Evolutionary conservation across 1,140 invertebrate species (phyloP).

Genomic region (Platyscapa corneri): DNA sequence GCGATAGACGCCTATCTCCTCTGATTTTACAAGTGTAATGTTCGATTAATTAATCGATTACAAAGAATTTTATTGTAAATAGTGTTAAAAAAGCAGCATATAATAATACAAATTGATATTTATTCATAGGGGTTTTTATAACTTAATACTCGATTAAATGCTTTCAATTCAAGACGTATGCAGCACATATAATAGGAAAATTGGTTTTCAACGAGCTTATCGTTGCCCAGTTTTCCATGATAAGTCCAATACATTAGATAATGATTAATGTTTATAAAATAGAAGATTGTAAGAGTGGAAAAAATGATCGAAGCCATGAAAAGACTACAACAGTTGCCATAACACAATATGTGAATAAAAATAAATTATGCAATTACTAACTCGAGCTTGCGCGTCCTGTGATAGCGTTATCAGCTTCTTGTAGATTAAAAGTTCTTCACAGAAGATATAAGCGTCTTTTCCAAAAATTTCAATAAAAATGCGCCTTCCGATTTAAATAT

Average conservation of each 20-base stretch:
- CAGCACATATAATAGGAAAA: not conserved
- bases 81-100: not conserved
- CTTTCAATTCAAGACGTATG: not conserved
- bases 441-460: not conserved
- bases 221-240: not conserved
- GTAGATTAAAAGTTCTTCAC: not conserved
- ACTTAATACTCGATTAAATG: not conserved
- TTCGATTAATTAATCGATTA: not conserved
- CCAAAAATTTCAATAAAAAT: too few species aligned
- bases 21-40: not conserved
- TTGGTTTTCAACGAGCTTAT: not conserved
- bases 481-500: too few species aligned
- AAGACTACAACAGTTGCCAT: too few species aligned
- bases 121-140: not conserved
- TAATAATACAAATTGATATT: not conserved
- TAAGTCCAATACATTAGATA: not conserved
- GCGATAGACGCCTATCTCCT: not conserved
- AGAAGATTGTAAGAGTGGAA: not conserved
- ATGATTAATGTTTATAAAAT: not conserved
- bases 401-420: not conserved
- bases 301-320: not conserved
- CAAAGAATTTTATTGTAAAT: not conserved
- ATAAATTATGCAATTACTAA: conserved; percentile 4
- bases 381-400: not conserved
- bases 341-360: not conserved